Percentiles rank a stretch among this genome's conserved stretches.
Conservation (phyloP, 2,888 invertebrate genomes). For the Timema cristinae region DNA sequence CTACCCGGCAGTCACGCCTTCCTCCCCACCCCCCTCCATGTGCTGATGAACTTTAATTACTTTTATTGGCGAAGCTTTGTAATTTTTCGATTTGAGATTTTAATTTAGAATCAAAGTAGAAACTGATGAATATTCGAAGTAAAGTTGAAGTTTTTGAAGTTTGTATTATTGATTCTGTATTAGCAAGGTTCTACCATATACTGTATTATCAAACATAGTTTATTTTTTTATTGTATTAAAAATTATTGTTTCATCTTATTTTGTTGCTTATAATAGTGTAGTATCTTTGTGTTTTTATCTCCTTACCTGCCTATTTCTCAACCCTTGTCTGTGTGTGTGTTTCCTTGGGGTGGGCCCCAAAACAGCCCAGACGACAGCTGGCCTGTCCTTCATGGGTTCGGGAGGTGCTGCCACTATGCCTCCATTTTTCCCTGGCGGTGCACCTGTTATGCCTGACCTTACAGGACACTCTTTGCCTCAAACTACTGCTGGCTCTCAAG, state of each 20-base stretch:
- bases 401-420: conserved; percentile 18
- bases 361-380: conserved; percentile 24
- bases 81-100: too few relatives aligned
- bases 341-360: too few relatives aligned
- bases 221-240: background rate
- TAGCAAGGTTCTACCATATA: too few relatives aligned
- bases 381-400: conserved; percentile 26
- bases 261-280: background rate
- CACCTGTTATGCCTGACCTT: conserved; percentile 40
- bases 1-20: too few relatives aligned
- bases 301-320: background rate
- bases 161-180: too few relatives aligned
- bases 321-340: background rate
- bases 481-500: conserved; percentile 46
- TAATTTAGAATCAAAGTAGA: too few relatives aligned
- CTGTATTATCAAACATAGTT: background rate
- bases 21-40: too few relatives aligned
- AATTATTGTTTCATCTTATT: background rate
- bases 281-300: background rate
- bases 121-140: too few relatives aligned
- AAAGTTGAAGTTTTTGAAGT: too few relatives aligned
- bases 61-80: too few relatives aligned
- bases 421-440: conserved; percentile 45
- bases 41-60: too few relatives aligned
- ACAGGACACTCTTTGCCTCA: conserved; percentile 22